Evolutionary conservation across 2,113 vertebrate species (phyloP), one percentile per base, ranked within the genome.

Genomic region (Piaya cayana): DNA sequence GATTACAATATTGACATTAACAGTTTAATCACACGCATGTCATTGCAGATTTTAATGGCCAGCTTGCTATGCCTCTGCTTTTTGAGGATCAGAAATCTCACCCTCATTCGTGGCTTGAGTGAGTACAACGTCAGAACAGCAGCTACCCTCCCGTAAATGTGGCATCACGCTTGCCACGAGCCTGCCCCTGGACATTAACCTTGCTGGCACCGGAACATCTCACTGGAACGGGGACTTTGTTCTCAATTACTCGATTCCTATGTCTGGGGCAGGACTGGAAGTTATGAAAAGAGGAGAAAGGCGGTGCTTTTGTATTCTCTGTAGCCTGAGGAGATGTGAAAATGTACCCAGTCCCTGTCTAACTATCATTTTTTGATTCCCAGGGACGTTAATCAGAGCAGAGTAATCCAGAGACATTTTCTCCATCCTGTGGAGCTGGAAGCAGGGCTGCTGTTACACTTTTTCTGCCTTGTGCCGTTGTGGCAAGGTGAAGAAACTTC

Each of bases 1-100:
- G 95, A 95, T 96, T 97, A 94, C 93, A 93, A 96, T 93, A 97
- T 94, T 90, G 95, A 94, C 93, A 96, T 93, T 94, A 95, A 96
- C 93, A 90, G 96, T 95, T 97, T 95, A 96, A 97, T 96, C 76
- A 62, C 79, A 82, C 37, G 69, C 84, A 1, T 9, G 42, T 79
- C 82, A 85, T 87, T 90, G 93, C 71, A 47, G 87, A 78, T 95
- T 95, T 91, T 90, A 93, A 90, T 90, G 93, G 80, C 92, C 77
- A 42, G 39, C 79, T 77, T 67, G 85, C 93, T 85, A 0, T 45
- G 82, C 76, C 79, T 94, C 81, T 93, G 85, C 79, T 89, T 93
- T 82, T 55, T 26, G 76, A 93, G 82, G 79, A 90, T 76, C 75
- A 88, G 71, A 78, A 95, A 90, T 83, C 1, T 90, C 76, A 81